Evolutionary conservation across 2,797 vertebrate species (phyloP).

Genomic region (Neosalanx taihuensis): DNA sequence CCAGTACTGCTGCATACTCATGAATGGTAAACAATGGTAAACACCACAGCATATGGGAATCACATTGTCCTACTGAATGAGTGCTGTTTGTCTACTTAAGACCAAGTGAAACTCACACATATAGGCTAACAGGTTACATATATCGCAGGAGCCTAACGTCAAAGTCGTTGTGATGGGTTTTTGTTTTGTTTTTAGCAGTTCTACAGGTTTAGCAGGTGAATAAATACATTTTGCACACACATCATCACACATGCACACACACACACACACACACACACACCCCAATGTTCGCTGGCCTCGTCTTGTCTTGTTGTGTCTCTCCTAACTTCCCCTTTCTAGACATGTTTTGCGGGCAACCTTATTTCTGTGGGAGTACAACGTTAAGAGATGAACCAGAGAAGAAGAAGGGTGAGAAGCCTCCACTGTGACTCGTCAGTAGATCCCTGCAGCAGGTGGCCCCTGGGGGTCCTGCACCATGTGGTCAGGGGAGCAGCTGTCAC

Average conservation of each 20-base stretch:
- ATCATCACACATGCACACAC: neutral
- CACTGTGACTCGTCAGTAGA: too few relatives aligned
- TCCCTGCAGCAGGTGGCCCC: too few relatives aligned
- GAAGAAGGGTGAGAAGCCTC: too few relatives aligned
- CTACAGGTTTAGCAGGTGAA: too few relatives aligned
- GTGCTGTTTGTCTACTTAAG: neutral
- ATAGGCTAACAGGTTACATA: neutral
- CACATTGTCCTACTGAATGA: neutral
- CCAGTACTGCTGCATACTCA: neutral
- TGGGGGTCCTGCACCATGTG: too few relatives aligned
- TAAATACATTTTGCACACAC: too few relatives aligned
- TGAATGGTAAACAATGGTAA: neutral
- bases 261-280: neutral
- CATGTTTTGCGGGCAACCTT: too few relatives aligned
- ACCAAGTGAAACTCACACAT: neutral
- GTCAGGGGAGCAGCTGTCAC: too few relatives aligned
- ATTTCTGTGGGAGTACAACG: too few relatives aligned
- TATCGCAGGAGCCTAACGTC: too few relatives aligned
- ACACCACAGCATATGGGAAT: neutral
- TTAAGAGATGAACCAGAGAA: too few relatives aligned
- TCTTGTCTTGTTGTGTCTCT: neutral
- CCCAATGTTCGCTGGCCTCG: neutral
- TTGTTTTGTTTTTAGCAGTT: neutral
- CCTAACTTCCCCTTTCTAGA: neutral
- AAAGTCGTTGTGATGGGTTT: conserved; percentile 25